Base-by-base conservation (phyloP, 2,113 vertebrate species). In the Puffinus mauretanicus region DNA sequence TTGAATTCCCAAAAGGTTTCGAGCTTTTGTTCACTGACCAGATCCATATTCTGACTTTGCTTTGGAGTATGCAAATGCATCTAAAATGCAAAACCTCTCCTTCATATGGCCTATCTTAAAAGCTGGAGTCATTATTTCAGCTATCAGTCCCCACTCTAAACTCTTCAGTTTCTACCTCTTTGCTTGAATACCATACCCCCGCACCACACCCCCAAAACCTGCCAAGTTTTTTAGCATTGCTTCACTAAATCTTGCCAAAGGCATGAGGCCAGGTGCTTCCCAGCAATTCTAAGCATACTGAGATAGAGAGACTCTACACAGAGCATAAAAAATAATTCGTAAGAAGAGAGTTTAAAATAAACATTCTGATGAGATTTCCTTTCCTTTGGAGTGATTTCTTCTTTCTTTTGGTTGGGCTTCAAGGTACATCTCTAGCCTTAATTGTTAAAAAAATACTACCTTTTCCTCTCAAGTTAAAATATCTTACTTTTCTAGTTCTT, bases 401-500 rank as follows among this genome's bases (percentile, higher is more conserved):
- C 32, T 72, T 55, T 40, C 6, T 66, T 77, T 81, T 38, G 25
- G 4, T 22, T 42, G 9, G 10, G 3, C 2, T 75, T 40, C 21
- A 54, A 78, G 18, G 4, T 49, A 54, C 27, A 15, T 27, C 10
- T 87, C 32, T 71, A 52, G 82, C 25, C 13, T 52, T 38, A 55
- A 21, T 47, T n/a, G 2, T 30, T 51, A 55, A 72, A 47, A 72
- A 70, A 4, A 0, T 1, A 2, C 1, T 67, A 26, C 6, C 9
- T 79, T 24, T 60, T 79, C 16, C 9, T 70, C 22, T 66, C 24
- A 12, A 34, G 12, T 82, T 67, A 76, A 80, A 88, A 44, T 15
- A n/a, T 27, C 17, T 69, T 40, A 1, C 1, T 8, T 57, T 57
- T 49, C 77, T 42, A 34, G 6, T 61, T 88, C 6, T 93, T 85